A percentile compares a stretch with the other conserved stretches of the same genome.
Conservation (phyloP, 37 sponge, comb jelly and placozoan genomes). For the Hormiphora californensis region DNA sequence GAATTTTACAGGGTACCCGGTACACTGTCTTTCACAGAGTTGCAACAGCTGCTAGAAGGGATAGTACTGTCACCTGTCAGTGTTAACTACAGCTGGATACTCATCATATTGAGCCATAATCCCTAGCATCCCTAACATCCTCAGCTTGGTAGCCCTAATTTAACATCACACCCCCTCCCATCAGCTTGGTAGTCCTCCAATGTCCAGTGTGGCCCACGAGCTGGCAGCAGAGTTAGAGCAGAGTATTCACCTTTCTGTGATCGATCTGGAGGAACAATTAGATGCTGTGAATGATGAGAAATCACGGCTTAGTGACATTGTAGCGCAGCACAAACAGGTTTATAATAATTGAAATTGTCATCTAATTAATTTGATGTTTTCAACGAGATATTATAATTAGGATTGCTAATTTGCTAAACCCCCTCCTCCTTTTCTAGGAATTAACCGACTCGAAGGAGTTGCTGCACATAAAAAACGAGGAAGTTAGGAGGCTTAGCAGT, state of each 20-base stretch:
- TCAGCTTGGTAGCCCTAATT: too few species aligned
- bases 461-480: constrained; percentile 5
- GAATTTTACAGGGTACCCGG: too few species aligned
- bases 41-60: too few species aligned
- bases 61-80: too few species aligned
- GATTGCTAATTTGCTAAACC: too few species aligned
- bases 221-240: constrained; percentile 30
- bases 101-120: too few species aligned
- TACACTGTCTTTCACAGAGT: too few species aligned
- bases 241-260: constrained; percentile 27
- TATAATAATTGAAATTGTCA: not conserved
- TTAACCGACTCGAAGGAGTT: constrained; percentile 13
- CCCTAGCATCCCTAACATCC: too few species aligned
- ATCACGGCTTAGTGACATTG: not conserved
- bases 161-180: too few species aligned
- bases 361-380: not conserved
- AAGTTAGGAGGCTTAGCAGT: not conserved
- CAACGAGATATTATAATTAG: too few species aligned
- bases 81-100: too few species aligned
- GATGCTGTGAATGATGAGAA: constrained; percentile 34
- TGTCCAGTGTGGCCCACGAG: constrained; percentile 54
- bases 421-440: too few species aligned
- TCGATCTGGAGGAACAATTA: constrained; percentile 34
- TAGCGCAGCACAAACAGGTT: constrained; percentile 23
- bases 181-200: not conserved